Conservation (phyloP, 1,140 invertebrate species). For the Megalonaias nervosa region DNA sequence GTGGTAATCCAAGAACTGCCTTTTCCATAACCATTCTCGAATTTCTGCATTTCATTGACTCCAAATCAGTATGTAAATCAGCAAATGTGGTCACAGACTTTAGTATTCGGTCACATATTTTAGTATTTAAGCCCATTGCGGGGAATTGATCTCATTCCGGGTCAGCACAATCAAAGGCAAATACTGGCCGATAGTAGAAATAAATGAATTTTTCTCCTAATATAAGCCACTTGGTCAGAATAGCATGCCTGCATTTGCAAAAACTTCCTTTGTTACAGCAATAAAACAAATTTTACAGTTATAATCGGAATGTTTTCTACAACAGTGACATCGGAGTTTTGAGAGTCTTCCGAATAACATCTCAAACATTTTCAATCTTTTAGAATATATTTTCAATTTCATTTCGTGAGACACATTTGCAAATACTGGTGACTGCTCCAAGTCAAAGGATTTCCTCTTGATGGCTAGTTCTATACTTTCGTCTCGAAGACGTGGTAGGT, state of each 20-base stretch:
- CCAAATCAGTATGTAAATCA: no score
- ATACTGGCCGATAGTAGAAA: no score
- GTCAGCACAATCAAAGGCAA: no score
- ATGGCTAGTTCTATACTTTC: constrained; percentile 25
- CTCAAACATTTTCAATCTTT: constrained; percentile 27
- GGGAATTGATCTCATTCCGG: no score
- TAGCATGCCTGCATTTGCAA: constrained; percentile 18
- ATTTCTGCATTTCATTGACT: no score
- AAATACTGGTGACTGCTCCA: constrained; percentile 32
- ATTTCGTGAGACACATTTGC: constrained; percentile 25
- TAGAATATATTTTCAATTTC: constrained; percentile 21
- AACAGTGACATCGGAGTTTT: constrained; percentile 34
- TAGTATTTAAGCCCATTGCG: no score
- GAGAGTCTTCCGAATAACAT: constrained; percentile 24
- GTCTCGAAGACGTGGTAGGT: constrained; percentile 25
- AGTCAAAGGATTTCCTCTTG: constrained; percentile 29
- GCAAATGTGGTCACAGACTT: no score
- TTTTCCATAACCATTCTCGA: no score
- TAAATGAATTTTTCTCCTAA: no score
- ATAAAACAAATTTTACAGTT: constrained; percentile 38
- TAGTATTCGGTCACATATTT: no score
- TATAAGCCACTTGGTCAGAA: constrained; percentile 11
- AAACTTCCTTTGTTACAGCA: constrained; percentile 25
- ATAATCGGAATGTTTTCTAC: constrained; percentile 34
- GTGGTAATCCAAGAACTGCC: no score